phyloP scores from a whole-genome alignment of 2,888 invertebrate genomes.

The Troides helena region DNA sequence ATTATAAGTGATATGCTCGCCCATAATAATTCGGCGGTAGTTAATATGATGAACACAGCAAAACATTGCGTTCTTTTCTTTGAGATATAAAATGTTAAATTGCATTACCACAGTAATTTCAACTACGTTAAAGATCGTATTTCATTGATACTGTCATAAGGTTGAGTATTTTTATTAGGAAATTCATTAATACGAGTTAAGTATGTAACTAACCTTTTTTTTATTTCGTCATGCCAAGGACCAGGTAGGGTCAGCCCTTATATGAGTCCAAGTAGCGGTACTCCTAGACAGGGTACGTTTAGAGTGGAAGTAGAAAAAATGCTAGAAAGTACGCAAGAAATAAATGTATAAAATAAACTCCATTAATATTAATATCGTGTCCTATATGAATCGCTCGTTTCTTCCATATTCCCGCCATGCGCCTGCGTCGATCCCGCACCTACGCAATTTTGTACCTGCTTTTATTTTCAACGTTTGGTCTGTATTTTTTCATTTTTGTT shows the following conservation, averaged over 20 bases:
- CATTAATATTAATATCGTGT: constrained; percentile 23
- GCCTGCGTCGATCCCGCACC: constrained; percentile 53
- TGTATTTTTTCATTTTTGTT: constrained; percentile 53
- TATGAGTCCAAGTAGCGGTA: constrained; percentile 82
- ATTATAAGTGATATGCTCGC: too few relatives aligned
- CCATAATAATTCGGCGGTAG: too few relatives aligned
- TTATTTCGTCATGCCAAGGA: constrained; percentile 62
- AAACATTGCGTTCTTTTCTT: too few relatives aligned
- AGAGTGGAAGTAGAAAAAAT: constrained; percentile 33
- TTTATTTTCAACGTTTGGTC: constrained; percentile 69
- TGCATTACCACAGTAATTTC: too few relatives aligned
- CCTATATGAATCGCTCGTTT: constrained; percentile 54
- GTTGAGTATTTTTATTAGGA: neutral
- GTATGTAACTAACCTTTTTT: constrained; percentile 46
- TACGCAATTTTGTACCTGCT: constrained; percentile 58
- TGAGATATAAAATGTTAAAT: too few relatives aligned
- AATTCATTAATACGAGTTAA: neutral
- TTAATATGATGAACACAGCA: too few relatives aligned
- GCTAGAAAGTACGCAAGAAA: constrained; percentile 24
- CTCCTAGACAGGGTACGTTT: constrained; percentile 77
- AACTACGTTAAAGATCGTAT: neutral
- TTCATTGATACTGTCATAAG: neutral
- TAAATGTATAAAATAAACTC: constrained; percentile 9
- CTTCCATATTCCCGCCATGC: constrained; percentile 70
- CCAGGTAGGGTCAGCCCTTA: constrained; percentile 81